Base-by-base conservation (phyloP, 53 echinoderm and acorn worm genomes). In the Pentamera pediparva region DNA sequence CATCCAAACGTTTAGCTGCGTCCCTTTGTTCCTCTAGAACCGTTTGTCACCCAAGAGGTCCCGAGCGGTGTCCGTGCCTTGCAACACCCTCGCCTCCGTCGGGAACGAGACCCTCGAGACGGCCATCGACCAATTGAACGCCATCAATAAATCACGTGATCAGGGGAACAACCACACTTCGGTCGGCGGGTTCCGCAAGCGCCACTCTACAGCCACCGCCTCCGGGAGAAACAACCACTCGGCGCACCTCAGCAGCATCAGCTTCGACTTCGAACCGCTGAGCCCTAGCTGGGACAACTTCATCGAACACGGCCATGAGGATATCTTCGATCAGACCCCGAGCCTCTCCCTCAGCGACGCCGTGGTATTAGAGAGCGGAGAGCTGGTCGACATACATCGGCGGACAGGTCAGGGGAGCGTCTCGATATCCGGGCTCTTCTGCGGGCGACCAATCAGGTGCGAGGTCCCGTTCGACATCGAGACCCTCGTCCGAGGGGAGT, bases 251-350 rank as follows among this genome's bases (percentile, higher is more conserved):
- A 89, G 89, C 84, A 87, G 79, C 65, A 70, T 75, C 17, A 89
- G 89, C 69, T 83, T 89, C 19, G 93, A 93, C 48, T 87, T 89
- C 22, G 93, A 89, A 25, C 93, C 93, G 4, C 75, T 86, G 59
- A 93, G 93, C 37, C 89, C 93, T 2, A 84, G 86, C 6, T 93
- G 93, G 93, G 93, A 93, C 71, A 86, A 89, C 47, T 93, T 90
- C 49, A 65, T 93, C 41, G 93, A 93, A 41, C 81, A 80, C 15
- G 59, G 72, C 41, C 72, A 62, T 4, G 93, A 86, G 22, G 89
- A 86, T 26, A 65, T 89, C 35, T 93, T 93, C 39, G 89, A 87
- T 54, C 75, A 45, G 0, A 89, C 89, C 18, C 86, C 89, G 35
- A 84, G 89, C 31, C 76, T 89, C 65, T 86, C 89, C 2, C 72